These are phyloP conservation scores for Cotesia chilonis DNA, from an alignment of 1,140 invertebrate genomes.

Conservation along the genomic window DNA sequence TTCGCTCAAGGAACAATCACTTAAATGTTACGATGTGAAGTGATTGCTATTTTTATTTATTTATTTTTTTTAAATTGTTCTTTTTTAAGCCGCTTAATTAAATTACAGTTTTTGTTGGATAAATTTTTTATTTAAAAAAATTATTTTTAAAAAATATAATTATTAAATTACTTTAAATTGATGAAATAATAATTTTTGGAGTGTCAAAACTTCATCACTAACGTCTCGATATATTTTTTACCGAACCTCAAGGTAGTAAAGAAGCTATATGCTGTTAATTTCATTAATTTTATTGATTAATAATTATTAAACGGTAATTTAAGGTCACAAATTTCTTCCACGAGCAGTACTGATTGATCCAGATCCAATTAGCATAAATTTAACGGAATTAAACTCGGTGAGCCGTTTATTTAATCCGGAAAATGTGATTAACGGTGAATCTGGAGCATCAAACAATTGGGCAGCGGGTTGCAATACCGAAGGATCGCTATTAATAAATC, in stretches of 20 bases:
- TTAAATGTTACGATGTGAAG: too few species aligned
- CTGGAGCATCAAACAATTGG: conserved; percentile 78
- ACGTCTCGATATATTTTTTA: conserved; percentile 67
- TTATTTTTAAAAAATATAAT: background rate
- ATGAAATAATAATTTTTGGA: too few species aligned
- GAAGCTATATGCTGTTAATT: conserved; percentile 42
- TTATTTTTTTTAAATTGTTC: too few species aligned
- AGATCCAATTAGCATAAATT: conserved; percentile 81
- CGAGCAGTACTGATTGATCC: conserved; percentile 79
- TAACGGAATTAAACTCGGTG: conserved; percentile 75
- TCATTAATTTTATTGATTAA: background rate
- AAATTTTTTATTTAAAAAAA: conserved; percentile 40
- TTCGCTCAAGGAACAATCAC: too few species aligned
- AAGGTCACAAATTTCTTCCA: conserved; percentile 78
- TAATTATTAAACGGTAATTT: background rate
- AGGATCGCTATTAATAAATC: conserved; percentile 80
- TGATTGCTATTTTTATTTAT: too few species aligned
- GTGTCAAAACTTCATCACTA: conserved; percentile 63
- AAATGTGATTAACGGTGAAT: conserved; percentile 77
- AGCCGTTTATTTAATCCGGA: conserved; percentile 80
- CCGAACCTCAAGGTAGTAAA: conserved; percentile 60
- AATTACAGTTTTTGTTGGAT: too few species aligned
- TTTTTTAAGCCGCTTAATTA: too few species aligned
- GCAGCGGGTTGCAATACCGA: conserved; percentile 83
- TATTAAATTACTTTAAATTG: too few species aligned